Base-by-base conservation (phyloP, 2,797 vertebrate genomes). In the Cossypha polioptera region DNA sequence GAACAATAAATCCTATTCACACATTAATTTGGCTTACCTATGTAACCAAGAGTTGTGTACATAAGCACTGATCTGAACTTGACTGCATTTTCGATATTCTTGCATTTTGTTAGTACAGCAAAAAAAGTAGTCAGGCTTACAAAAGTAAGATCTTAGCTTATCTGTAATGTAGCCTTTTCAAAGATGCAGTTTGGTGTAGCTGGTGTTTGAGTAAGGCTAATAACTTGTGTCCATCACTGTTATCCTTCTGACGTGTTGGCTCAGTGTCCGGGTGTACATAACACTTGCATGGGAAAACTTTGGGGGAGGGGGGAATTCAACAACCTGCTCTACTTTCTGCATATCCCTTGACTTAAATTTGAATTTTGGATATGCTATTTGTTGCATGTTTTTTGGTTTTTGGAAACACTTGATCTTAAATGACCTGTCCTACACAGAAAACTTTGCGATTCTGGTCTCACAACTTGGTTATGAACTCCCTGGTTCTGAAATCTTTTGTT, bases 221-320 rank as follows among this genome's bases (percentile, higher is more conserved):
- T 67, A 62, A n/a, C 11, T 63, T 1, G 0, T 50, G 20, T 61
- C 58, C 3, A 0, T 63, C 15, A 11, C 66, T 42, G 0, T 48
- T 61, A 16, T 0, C 22, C 33, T 69, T 78, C 45, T 75, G 50
- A 20, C 9, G 1, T 7, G 11, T 54, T 81, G 51, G 55, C 13
- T 26, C 33, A 25, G 11, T n/a, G 16, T 66, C 45, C 14, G 11
- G 48, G 16, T 1, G 2, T 71, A 20, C 8, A 4, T n/a, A 68
- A 42, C 11, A 51, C 43, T 80, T 42, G 14, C 1, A 2, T 7
- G 38, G 42, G 59, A 76, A 51, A 13, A 48, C 21, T 43, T 33
- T 10, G 14, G 31, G n/a, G n/a, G n/a, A 14, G 6, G 13, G 20
- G 2, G 15, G 5, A 40, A 48, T 84, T 72, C 26, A 59, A 21